Conservation (phyloP, 2,113 vertebrate species). For the Lepisosteus osseus region DNA sequence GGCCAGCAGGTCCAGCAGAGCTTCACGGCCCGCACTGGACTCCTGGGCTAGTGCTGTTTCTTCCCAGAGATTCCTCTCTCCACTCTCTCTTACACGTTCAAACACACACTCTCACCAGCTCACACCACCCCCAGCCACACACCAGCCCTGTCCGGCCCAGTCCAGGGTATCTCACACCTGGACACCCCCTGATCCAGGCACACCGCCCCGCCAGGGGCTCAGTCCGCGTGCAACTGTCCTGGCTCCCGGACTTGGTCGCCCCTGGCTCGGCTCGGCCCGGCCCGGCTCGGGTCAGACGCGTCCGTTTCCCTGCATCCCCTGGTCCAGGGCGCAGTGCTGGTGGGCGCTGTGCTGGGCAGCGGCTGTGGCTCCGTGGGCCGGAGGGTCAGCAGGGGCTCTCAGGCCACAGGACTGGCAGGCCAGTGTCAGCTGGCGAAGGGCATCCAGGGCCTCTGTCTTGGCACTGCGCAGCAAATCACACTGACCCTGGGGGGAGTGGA, state of each 20-base stretch:
- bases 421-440: conserved; percentile 90
- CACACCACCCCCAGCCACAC: too few relatives aligned
- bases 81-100: too few relatives aligned
- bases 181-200: too few relatives aligned
- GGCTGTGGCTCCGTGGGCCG: conserved; percentile 27
- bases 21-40: too few relatives aligned
- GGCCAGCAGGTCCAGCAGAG: too few relatives aligned
- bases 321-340: too few relatives aligned
- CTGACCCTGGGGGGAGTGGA: conserved; percentile 76
- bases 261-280: conserved; percentile 16
- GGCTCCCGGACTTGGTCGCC: not conserved
- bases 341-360: conserved; percentile 25
- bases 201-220: not conserved
- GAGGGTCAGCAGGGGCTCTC: conserved; percentile 48
- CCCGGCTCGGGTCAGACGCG: conserved; percentile 52
- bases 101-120: too few relatives aligned
- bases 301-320: conserved; percentile 62
- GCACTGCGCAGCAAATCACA: conserved; percentile 88
- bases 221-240: not conserved
- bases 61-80: too few relatives aligned
- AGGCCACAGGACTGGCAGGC: conserved; percentile 86
- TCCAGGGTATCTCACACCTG: too few relatives aligned
- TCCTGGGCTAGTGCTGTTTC: too few relatives aligned
- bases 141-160: too few relatives aligned
- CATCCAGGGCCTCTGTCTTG: conserved; percentile 86